Base-by-base conservation (phyloP, 2,113 vertebrate species). In the Proterorhinus semilunaris region DNA sequence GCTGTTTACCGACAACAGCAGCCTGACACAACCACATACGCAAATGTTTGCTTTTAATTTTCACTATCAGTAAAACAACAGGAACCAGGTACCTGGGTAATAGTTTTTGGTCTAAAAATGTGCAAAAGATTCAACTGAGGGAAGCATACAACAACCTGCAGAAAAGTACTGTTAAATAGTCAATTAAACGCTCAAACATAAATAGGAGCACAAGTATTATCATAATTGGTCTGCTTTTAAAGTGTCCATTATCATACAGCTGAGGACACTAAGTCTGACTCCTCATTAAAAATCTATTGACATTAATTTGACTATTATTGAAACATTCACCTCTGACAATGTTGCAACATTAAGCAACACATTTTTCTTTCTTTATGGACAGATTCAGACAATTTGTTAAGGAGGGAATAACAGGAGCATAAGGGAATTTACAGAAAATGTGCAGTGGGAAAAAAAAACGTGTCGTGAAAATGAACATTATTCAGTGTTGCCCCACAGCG, bases 401-500 rank as follows among this genome's bases (percentile, higher is more conserved):
- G 36, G 58, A 45, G 42, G 12, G 44, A 63, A 63, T 17, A 45
- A 63, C 47, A 13, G 36, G 50, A 71, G 27, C 51, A 67, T 42
- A 42, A 52, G 48, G 51, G 58, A 46, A 72, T 72, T 69, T 42
- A 61, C 57, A 53, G 57, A 73, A 80, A 67, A 69, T 48, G 21
- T n/a, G 51, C 8, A 65, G 68, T 67, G 62, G 46, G 75, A 78
- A 46, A 82, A 46, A 82, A 69, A 74, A 48, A 53, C 65, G 70
- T 47, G 69, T 66, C 72, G 48, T 27, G 64, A 82, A 68, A 58
- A 46, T 36, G 59, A 81, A 76, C 76, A 87, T 86, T 83, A 85
- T 89, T 89, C 73, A 83, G 71, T 65, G 45, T 66, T 79, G 36
- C 75, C 79, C 81, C 70, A 65, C 79, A 92, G 90, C 78, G 76